phyloP scores from a whole-genome alignment of 2,797 vertebrate species.

The Ptychobarbus kaznakovi region DNA sequence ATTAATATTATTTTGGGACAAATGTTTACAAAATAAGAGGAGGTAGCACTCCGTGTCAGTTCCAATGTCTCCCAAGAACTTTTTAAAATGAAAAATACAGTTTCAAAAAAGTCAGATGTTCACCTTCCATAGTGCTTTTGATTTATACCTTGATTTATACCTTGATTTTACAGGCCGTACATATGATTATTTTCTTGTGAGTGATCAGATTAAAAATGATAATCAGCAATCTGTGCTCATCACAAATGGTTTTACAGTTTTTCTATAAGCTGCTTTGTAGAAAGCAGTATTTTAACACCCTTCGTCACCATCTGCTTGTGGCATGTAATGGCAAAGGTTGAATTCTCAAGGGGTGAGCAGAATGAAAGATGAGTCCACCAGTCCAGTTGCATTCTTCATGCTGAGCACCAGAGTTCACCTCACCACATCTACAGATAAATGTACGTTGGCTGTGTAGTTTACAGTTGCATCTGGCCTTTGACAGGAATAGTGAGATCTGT shows the following conservation, averaged over 20 bases:
- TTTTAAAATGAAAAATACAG: neutral
- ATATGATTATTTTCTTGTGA: neutral
- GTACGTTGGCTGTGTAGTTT: neutral
- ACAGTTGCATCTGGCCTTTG: neutral
- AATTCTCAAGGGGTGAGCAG: slow-evolving; percentile 63
- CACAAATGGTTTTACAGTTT: neutral
- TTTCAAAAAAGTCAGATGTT: neutral
- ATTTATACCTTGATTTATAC: neutral
- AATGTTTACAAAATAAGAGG: neutral
- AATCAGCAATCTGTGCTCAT: neutral
- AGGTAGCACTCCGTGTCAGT: neutral
- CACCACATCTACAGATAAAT: neutral
- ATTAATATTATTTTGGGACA: neutral
- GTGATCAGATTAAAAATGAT: neutral
- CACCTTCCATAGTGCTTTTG: neutral
- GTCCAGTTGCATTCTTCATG: slow-evolving; percentile 67
- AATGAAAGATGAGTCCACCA: slow-evolving; percentile 58
- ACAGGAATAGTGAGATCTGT: neutral
- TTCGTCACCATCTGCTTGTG: slow-evolving; percentile 74
- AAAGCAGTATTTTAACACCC: slow-evolving; percentile 61
- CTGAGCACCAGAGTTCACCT: slow-evolving; percentile 24
- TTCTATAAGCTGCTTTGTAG: slow-evolving; percentile 58
- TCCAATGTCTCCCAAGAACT: neutral
- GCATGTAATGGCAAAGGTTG: slow-evolving; percentile 64
- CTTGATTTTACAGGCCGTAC: neutral